These are phyloP conservation scores for Pyrgilauda ruficollis DNA, from an alignment of 2,113 vertebrate species.

Conservation along the genomic window DNA sequence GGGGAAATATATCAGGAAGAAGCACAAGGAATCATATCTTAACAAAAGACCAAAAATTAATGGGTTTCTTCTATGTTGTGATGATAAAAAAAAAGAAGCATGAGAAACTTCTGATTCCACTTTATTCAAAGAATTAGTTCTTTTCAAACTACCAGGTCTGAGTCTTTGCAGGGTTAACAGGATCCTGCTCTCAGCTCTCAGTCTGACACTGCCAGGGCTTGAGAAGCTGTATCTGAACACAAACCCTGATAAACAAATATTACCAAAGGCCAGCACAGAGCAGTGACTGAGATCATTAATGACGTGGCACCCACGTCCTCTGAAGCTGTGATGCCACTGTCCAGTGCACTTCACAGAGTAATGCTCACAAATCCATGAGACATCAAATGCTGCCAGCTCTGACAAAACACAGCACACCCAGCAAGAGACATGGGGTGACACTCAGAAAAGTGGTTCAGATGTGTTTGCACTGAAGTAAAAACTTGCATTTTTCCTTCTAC, in stretches of 20 bases:
- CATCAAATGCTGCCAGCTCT: not conserved
- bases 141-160: not conserved
- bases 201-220: not conserved
- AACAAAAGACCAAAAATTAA: not conserved
- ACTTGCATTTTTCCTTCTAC: not conserved
- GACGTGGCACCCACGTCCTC: not conserved
- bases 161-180: fast-evolving
- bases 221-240: not conserved
- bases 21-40: fast-evolving
- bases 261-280: not conserved
- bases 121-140: not conserved
- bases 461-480: not conserved
- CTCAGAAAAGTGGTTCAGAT: not conserved
- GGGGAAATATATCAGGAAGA: not conserved
- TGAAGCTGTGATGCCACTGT: not conserved
- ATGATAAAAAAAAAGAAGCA: not conserved
- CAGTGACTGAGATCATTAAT: not conserved
- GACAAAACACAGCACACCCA: not conserved
- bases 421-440: fast-evolving
- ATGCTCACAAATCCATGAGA: not conserved
- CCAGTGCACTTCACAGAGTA: not conserved
- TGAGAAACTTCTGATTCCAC: not conserved
- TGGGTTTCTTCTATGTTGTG: not conserved
- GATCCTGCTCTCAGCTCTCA: not conserved
- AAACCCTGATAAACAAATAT: not conserved